These are phyloP conservation scores for Oeneis ivallda DNA, from an alignment of 2,888 invertebrate species.

Conservation along the genomic window DNA sequence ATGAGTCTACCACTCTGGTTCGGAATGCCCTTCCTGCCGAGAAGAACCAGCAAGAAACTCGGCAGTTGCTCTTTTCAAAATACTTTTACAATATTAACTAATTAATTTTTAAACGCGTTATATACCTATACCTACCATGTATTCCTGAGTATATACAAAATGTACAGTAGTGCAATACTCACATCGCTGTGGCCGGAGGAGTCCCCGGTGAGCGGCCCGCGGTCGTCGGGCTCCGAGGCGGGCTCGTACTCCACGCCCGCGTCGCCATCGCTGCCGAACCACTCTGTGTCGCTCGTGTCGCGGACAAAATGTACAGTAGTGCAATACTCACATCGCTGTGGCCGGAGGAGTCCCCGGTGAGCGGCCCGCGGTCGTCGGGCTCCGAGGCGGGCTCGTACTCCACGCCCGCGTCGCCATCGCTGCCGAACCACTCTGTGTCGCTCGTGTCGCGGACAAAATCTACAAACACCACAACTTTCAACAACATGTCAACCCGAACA, in stretches of 20 bases:
- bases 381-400: constrained; percentile 80
- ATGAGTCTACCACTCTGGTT: no score
- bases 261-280: constrained; percentile 51
- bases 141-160: no score
- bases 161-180: constrained; percentile 41
- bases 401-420: constrained; percentile 52
- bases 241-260: constrained; percentile 76
- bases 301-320: constrained; percentile 60
- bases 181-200: constrained; percentile 81
- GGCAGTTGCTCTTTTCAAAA: no score
- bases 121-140: no score
- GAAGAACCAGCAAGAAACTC: no score
- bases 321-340: constrained; percentile 73
- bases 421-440: constrained; percentile 68
- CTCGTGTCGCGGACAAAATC: constrained; percentile 80
- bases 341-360: constrained; percentile 71
- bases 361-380: constrained; percentile 65
- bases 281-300: constrained; percentile 79
- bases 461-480: constrained; percentile 61
- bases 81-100: no score
- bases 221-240: constrained; percentile 73
- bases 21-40: no score
- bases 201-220: constrained; percentile 58
- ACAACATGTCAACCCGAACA: constrained; percentile 32
- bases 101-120: background rate